Conservation (phyloP, 1,140 invertebrate species). For the Anoplophora glabripennis region DNA sequence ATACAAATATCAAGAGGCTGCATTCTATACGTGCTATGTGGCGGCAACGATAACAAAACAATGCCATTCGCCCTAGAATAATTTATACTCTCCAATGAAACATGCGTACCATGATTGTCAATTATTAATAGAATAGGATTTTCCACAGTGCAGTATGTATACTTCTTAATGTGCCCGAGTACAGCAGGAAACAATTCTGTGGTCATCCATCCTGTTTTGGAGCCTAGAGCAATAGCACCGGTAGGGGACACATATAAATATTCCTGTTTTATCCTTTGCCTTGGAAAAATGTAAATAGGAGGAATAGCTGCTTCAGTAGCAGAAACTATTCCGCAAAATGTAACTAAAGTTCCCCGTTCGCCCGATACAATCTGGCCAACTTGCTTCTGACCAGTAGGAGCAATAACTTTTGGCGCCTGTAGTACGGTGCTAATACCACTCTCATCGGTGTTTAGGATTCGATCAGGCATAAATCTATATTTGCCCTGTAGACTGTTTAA, state of each 20-base stretch:
- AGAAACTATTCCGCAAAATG: constrained; percentile 41
- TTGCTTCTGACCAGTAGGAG: constrained; percentile 43
- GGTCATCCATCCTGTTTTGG: constrained; percentile 24
- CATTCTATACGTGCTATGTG: constrained; percentile 46
- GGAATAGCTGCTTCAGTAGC: constrained; percentile 42
- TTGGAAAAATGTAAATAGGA: constrained; percentile 44
- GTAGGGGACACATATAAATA: constrained; percentile 39
- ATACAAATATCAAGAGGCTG: constrained; percentile 47
- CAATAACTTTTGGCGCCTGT: constrained; percentile 47
- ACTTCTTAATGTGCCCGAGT: constrained; percentile 21
- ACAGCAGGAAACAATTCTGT: constrained; percentile 16
- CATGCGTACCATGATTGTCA: constrained; percentile 24
- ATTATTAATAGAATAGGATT: constrained; percentile 21
- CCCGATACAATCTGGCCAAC: constrained; percentile 47
- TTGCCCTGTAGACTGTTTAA: constrained; percentile 20
- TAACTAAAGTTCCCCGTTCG: constrained; percentile 45
- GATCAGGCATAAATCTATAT: constrained; percentile 39
- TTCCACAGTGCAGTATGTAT: constrained; percentile 10
- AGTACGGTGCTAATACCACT: constrained; percentile 51
- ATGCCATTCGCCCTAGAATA: constrained; percentile 40
- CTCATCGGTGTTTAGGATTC: constrained; percentile 50
- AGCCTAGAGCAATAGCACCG: constrained; percentile 25
- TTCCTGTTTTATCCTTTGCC: constrained; percentile 36
- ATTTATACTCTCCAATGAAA: constrained; percentile 32
- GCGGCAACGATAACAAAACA: constrained; percentile 40